phyloP scores from a whole-genome alignment of 2,113 vertebrate species.

The Corythoichthys haematopterus region DNA sequence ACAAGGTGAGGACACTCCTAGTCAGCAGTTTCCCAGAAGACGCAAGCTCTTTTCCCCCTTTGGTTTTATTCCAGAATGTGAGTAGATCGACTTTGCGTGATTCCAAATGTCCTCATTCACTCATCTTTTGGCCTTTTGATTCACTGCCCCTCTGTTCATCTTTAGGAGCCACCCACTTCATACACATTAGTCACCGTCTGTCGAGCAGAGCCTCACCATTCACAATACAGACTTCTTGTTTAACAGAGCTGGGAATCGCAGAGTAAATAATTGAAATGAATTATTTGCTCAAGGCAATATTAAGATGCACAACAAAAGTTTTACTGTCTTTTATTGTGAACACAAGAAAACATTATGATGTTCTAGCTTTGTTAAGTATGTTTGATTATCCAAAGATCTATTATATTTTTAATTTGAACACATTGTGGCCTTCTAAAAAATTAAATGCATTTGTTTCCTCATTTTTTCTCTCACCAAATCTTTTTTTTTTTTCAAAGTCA shows the following conservation, averaged over 20 bases:
- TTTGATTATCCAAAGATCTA: background rate
- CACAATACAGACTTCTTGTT: background rate
- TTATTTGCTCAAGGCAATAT: background rate
- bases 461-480: too few relatives aligned
- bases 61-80: background rate
- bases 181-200: background rate
- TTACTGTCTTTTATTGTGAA: background rate
- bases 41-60: background rate
- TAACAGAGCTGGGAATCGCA: background rate
- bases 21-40: slow-evolving; percentile 5
- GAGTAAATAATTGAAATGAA: too few relatives aligned
- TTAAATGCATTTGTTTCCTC: too few relatives aligned
- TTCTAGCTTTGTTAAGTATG: background rate
- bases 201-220: background rate
- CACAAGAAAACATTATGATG: background rate
- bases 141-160: too few relatives aligned
- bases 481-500: too few relatives aligned
- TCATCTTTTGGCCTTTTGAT: background rate
- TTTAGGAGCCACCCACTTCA: background rate
- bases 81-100: background rate
- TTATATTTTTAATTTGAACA: too few relatives aligned
- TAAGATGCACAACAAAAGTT: background rate
- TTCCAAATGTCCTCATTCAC: background rate
- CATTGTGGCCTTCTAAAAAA: too few relatives aligned
- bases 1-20: slow-evolving; percentile 3